Conservation (phyloP, 2,113 vertebrate genomes). For the Percina caprodes region DNA sequence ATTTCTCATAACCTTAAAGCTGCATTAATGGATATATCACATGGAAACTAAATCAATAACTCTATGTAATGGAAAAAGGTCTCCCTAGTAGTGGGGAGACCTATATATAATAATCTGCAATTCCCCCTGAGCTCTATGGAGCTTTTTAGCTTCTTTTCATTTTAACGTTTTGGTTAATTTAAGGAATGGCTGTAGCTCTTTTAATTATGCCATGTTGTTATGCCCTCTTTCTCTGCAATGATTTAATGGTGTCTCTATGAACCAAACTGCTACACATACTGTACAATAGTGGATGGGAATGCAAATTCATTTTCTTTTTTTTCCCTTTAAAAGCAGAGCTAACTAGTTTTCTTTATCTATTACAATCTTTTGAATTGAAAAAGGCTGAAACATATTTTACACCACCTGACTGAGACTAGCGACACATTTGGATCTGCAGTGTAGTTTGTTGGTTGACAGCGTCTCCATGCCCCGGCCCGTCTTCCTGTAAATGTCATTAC, state of each 20-base stretch:
- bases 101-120: no score
- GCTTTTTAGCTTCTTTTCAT: no score
- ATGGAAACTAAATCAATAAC: not conserved
- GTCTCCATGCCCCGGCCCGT: conserved; percentile 29
- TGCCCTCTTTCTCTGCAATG: not conserved
- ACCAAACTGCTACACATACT: not conserved
- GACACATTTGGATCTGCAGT: not conserved
- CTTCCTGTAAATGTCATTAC: conserved; percentile 65
- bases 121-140: no score
- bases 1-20: not conserved
- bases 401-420: not conserved
- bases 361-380: not conserved
- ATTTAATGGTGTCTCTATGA: not conserved
- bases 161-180: not conserved
- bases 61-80: not conserved
- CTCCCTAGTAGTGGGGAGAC: no score
- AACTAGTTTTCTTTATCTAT: not conserved
- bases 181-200: not conserved
- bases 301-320: not conserved
- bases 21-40: not conserved
- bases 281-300: not conserved
- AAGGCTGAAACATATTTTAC: not conserved
- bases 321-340: not conserved
- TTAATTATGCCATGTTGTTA: not conserved
- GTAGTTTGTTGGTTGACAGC: not conserved